A percentile compares a stretch with the other conserved stretches of the same genome.
These are phyloP conservation scores for Orthonyx spaldingii DNA, from an alignment of 2,113 vertebrate genomes.

Conservation along the genomic window DNA sequence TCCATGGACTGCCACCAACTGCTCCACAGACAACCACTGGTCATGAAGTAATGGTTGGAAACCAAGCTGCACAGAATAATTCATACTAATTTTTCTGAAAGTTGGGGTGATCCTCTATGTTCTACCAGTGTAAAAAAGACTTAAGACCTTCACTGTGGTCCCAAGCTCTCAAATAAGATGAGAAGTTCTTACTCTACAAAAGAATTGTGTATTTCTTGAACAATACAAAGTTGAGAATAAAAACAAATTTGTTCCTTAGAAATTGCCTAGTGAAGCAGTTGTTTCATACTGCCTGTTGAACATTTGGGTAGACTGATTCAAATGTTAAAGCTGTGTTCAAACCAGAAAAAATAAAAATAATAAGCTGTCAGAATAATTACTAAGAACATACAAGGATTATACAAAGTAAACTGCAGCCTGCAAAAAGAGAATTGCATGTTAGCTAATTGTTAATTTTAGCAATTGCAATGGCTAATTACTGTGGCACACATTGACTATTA, in stretches of 20 bases:
- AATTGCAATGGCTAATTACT: constrained; percentile 97
- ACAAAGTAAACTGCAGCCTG: constrained; percentile 90
- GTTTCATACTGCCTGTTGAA: constrained; percentile 81
- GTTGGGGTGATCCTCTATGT: not conserved
- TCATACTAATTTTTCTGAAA: not conserved
- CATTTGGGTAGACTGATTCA: constrained; percentile 75
- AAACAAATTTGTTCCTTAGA: constrained; percentile 70
- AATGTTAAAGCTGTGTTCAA: constrained; percentile 82
- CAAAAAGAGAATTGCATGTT: constrained; percentile 98
- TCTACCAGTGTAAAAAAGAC: not conserved
- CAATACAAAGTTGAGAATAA: constrained; percentile 73
- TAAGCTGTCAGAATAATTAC: constrained; percentile 86
- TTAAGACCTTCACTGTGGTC: not conserved
- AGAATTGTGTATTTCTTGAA: constrained; percentile 55
- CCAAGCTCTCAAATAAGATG: constrained; percentile 17
- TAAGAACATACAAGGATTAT: constrained; percentile 92
- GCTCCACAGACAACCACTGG: not conserved
- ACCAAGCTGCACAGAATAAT: not conserved
- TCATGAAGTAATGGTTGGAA: not conserved
- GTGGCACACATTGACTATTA: constrained; percentile 96
- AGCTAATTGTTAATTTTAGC: constrained; percentile 99
- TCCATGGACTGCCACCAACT: not conserved
- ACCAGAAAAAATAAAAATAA: constrained; percentile 88
- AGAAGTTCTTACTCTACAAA: constrained; percentile 37
- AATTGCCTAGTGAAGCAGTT: constrained; percentile 77